Percentiles rank a stretch among this genome's conserved stretches.
These are phyloP conservation scores for Cydia splendana DNA, from an alignment of 1,140 invertebrate genomes.

Conservation along the genomic window DNA sequence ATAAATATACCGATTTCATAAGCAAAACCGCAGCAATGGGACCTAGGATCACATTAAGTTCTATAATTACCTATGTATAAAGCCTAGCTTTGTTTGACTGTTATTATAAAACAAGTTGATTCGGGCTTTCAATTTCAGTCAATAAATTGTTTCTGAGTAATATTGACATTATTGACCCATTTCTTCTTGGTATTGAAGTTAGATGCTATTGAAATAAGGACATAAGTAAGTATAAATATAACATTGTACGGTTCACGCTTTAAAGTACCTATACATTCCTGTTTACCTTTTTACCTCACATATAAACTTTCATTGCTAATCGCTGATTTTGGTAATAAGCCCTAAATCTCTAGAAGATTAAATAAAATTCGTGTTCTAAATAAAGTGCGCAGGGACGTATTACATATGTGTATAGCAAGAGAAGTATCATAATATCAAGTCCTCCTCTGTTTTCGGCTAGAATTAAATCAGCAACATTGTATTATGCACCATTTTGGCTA, in stretches of 20 bases:
- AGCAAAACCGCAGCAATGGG: constrained; percentile 31
- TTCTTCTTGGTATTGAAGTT: not conserved
- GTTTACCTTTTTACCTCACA: not conserved
- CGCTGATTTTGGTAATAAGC: not conserved
- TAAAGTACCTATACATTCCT: too few species aligned
- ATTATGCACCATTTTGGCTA: not conserved
- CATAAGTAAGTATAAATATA: not conserved
- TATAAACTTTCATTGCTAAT: not conserved
- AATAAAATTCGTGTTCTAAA: too few species aligned
- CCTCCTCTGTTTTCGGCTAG: not conserved
- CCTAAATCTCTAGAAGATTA: not conserved
- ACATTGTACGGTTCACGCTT: too few species aligned
- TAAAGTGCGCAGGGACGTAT: not conserved
- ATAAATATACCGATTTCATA: constrained; percentile 29
- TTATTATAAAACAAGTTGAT: not conserved
- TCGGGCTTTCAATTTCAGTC: not conserved
- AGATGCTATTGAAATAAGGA: not conserved
- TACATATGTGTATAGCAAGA: not conserved
- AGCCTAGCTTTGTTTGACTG: not conserved
- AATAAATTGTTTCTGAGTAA: not conserved
- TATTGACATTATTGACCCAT: not conserved
- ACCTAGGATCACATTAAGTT: constrained; percentile 30
- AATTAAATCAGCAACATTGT: not conserved
- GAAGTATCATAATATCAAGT: not conserved
- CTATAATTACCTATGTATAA: constrained; percentile 1